Evolutionary conservation across 2,797 vertebrate genomes (phyloP).

Genomic region (Melanotaenia maccullochi): DNA sequence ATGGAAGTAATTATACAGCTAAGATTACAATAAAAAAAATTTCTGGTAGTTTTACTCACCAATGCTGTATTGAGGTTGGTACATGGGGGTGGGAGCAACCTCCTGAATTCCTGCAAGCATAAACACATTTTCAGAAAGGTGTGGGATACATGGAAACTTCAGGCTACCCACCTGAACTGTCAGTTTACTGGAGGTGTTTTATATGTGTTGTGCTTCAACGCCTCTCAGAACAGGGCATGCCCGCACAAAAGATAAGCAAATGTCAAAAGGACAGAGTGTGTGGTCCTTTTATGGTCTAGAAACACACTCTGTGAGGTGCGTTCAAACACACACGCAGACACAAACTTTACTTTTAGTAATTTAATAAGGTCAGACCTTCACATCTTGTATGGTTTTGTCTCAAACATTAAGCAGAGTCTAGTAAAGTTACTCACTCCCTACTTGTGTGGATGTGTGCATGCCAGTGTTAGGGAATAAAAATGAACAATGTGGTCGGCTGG

Average conservation of each 20-base stretch:
- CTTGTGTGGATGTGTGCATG: slow-evolving; percentile 11
- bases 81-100: slow-evolving; percentile 78
- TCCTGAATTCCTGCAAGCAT: slow-evolving; percentile 80
- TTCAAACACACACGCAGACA: slow-evolving; percentile 21
- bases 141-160: slow-evolving; percentile 43
- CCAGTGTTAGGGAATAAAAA: slow-evolving; percentile 7
- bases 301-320: slow-evolving; percentile 9
- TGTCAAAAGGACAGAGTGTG: slow-evolving; percentile 65
- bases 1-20: background rate
- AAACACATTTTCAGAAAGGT: slow-evolving; percentile 60
- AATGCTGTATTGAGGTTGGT: slow-evolving; percentile 84
- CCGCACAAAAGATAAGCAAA: slow-evolving; percentile 66
- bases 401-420: slow-evolving; percentile 47
- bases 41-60: slow-evolving; percentile 54
- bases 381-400: slow-evolving; percentile 46
- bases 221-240: slow-evolving; percentile 54
- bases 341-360: slow-evolving; percentile 53
- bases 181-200: slow-evolving; percentile 38
- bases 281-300: slow-evolving; percentile 69
- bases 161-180: slow-evolving; percentile 47
- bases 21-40: background rate
- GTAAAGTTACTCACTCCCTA: slow-evolving; percentile 24
- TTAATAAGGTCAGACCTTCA: slow-evolving; percentile 52
- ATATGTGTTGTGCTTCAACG: slow-evolving; percentile 54
- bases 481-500: slow-evolving; percentile 11